Evolutionary conservation across 2,797 vertebrate genomes (phyloP).

Genomic region (Alexandromys oeconomus): DNA sequence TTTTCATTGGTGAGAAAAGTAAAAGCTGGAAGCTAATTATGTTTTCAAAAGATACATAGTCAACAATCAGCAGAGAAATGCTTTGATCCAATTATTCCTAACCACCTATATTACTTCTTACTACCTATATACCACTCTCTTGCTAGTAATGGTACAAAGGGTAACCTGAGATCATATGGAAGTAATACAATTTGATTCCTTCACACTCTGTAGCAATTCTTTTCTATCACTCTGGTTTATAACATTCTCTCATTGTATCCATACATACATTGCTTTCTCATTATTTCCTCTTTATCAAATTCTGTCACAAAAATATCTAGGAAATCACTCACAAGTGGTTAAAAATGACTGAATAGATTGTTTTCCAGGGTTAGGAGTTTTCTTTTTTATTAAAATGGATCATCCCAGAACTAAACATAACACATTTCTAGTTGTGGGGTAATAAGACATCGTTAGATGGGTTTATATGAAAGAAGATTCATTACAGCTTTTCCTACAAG

Average conservation of each 20-base stretch:
- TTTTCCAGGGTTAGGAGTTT: slow-evolving; percentile 11
- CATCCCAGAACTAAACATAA: background rate
- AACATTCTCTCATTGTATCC: background rate
- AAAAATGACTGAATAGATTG: slow-evolving; percentile 9
- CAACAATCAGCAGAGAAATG: background rate
- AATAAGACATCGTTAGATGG: background rate
- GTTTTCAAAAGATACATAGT: background rate
- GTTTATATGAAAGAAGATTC: background rate
- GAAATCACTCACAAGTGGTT: background rate
- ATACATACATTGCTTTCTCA: background rate
- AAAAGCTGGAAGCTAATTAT: slow-evolving; percentile 25
- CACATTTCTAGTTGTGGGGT: background rate
- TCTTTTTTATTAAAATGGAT: slow-evolving; percentile 35
- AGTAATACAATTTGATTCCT: slow-evolving; percentile 52
- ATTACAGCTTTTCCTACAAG: background rate
- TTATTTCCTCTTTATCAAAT: slow-evolving; percentile 11
- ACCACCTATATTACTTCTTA: slow-evolving; percentile 3
- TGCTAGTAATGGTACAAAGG: slow-evolving; percentile 28
- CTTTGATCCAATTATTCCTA: slow-evolving; percentile 23
- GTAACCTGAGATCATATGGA: slow-evolving; percentile 3
- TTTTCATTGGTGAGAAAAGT: slow-evolving; percentile 34
- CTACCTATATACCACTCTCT: background rate
- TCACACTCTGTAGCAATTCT: background rate
- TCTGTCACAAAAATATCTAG: background rate
- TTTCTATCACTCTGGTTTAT: background rate